phyloP scores from a whole-genome alignment of 2,797 vertebrate genomes.

The Smutsia temminckii region DNA sequence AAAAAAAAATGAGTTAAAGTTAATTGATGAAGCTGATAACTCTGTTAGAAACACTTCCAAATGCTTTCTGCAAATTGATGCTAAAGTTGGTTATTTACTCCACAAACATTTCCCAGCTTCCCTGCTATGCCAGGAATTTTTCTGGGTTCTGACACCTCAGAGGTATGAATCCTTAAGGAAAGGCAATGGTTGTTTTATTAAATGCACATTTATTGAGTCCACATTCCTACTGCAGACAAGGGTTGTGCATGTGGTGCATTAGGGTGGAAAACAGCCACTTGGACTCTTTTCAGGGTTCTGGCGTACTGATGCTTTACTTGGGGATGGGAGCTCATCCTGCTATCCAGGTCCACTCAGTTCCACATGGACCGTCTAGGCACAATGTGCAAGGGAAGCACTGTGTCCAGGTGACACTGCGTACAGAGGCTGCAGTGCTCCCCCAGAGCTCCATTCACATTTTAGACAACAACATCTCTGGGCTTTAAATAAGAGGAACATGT shows the following conservation, averaged over 20 bases:
- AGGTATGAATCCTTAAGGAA: conserved; percentile 7
- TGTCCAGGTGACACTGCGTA: background rate
- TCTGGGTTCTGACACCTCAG: background rate
- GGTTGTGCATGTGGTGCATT: background rate
- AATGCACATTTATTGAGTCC: background rate
- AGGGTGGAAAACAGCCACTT: background rate
- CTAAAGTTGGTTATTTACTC: conserved; percentile 7
- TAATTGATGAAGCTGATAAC: background rate
- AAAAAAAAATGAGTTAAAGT: background rate
- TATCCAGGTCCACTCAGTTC: background rate
- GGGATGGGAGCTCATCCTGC: background rate
- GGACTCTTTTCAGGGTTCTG: background rate
- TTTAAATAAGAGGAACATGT: background rate
- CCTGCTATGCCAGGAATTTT: background rate
- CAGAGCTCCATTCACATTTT: background rate
- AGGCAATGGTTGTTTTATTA: background rate
- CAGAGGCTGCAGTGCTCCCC: background rate
- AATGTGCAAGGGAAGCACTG: background rate
- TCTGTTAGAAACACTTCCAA: conserved; percentile 22
- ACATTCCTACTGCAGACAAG: background rate
- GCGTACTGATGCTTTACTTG: background rate
- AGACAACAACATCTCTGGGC: background rate
- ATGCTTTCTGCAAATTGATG: conserved; percentile 16
- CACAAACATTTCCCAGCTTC: conserved; percentile 10
- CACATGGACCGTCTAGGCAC: background rate